These are phyloP conservation scores for Osmerus eperlanus DNA, from an alignment of 2,113 vertebrate genomes.

Conservation along the genomic window DNA sequence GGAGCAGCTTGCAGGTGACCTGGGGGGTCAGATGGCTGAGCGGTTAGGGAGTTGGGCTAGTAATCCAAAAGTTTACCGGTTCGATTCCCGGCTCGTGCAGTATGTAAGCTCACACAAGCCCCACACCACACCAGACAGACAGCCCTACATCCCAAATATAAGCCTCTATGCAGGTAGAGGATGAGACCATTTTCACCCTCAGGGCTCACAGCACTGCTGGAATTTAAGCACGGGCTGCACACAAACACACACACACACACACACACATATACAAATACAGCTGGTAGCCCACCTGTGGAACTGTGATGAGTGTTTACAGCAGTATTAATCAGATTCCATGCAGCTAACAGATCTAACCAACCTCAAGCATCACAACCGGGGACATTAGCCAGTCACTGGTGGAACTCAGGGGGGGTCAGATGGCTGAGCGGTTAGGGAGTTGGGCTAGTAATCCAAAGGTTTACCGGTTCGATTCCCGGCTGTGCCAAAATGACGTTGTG, in stretches of 20 bases:
- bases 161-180: not conserved
- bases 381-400: not conserved
- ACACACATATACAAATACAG: constrained; percentile 8
- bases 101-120: constrained; percentile 26
- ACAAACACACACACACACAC: not conserved
- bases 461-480: too few relatives aligned
- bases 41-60: too few relatives aligned
- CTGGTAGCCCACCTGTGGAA: not conserved
- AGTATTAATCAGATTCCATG: not conserved
- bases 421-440: too few relatives aligned
- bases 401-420: too few relatives aligned
- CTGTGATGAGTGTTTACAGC: not conserved
- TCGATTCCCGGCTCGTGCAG: too few relatives aligned
- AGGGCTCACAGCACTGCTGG: not conserved
- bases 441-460: too few relatives aligned
- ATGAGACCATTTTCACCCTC: not conserved
- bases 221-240: not conserved
- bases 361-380: not conserved
- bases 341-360: not conserved
- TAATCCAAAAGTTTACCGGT: too few relatives aligned
- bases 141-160: not conserved
- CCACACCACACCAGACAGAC: not conserved
- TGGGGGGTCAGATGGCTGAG: too few relatives aligned
- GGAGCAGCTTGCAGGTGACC: too few relatives aligned
- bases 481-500: too few relatives aligned